phyloP scores from a whole-genome alignment of 2,888 invertebrate species.

The Sthenelais limicola region DNA sequence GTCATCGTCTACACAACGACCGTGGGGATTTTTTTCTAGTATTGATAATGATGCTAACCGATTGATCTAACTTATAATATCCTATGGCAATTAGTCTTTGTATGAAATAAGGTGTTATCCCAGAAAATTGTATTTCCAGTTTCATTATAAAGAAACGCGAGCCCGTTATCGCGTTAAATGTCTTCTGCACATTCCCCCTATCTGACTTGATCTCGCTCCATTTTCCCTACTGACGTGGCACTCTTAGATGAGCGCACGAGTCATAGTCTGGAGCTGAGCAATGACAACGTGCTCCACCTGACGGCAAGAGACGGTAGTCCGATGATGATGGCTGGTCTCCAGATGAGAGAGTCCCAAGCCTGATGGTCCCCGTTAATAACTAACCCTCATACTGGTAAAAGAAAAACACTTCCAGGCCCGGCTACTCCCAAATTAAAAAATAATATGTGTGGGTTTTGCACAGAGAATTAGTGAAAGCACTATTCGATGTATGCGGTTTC shows the following conservation, averaged over 20 bases:
- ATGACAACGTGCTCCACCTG: conserved; percentile 36
- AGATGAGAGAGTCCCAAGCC: conserved; percentile 9
- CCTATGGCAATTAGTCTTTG: not conserved
- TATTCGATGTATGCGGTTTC: not conserved
- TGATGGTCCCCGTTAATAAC: not conserved
- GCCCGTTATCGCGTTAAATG: not conserved
- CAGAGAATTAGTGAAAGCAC: too few relatives aligned
- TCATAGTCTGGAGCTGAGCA: conserved; percentile 10
- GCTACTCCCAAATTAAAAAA: too few relatives aligned
- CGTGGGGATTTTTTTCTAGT: too few relatives aligned
- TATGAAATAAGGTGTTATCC: not conserved
- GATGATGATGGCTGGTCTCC: conserved; percentile 20
- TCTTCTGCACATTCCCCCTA: too few relatives aligned
- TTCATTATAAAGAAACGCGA: not conserved
- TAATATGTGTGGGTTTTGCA: too few relatives aligned
- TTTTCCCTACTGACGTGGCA: not conserved
- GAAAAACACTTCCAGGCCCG: too few relatives aligned
- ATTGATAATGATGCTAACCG: too few relatives aligned
- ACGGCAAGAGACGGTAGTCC: conserved; percentile 15
- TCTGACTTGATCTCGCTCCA: too few relatives aligned
- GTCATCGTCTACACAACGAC: too few relatives aligned
- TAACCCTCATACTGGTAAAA: too few relatives aligned
- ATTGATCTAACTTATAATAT: too few relatives aligned
- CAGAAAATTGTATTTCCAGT: not conserved
- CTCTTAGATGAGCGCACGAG: not conserved